phyloP scores from a whole-genome alignment of 2,797 vertebrate species.

The Enteromius mattozi region DNA sequence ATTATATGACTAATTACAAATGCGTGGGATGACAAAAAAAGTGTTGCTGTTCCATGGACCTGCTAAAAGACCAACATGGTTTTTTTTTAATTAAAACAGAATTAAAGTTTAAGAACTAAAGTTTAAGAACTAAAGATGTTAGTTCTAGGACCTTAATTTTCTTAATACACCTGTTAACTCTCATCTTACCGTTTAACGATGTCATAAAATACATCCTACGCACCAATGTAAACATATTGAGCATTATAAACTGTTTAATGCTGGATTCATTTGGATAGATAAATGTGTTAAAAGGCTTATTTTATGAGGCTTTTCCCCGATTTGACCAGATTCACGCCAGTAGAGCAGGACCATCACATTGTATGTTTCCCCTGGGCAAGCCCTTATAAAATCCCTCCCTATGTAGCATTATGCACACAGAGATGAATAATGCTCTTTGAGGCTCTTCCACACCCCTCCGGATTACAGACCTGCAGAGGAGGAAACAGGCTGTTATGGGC shows the following conservation, averaged over 20 bases:
- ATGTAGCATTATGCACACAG: conserved; percentile 76
- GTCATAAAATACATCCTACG: conserved; percentile 19
- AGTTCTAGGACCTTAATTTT: background rate
- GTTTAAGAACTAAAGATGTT: background rate
- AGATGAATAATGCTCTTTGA: conserved; percentile 88
- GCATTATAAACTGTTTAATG: conserved; percentile 52
- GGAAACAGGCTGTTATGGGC: conserved; percentile 41
- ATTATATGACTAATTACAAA: background rate
- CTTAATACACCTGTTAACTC: conserved; percentile 6
- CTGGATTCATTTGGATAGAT: conserved; percentile 44
- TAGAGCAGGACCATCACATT: conserved; percentile 52
- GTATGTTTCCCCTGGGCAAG: conserved; percentile 68
- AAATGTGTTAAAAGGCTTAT: conserved; percentile 55
- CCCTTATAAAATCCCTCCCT: conserved; percentile 66
- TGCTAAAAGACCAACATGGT: background rate
- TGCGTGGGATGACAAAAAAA: background rate
- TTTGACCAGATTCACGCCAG: conserved; percentile 53
- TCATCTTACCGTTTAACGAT: conserved; percentile 11
- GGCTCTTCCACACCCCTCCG: conserved; percentile 61
- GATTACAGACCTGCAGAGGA: conserved; percentile 51
- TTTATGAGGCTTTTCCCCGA: conserved; percentile 60
- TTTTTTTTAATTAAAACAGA: conserved; percentile 1
- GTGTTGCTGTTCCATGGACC: background rate
- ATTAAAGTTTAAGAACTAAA: background rate
- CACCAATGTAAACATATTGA: conserved; percentile 62